Percentiles rank a stretch among this genome's conserved stretches.
Evolutionary conservation across 2,888 invertebrate species (phyloP).

Genomic region (Stenurella melanura): DNA sequence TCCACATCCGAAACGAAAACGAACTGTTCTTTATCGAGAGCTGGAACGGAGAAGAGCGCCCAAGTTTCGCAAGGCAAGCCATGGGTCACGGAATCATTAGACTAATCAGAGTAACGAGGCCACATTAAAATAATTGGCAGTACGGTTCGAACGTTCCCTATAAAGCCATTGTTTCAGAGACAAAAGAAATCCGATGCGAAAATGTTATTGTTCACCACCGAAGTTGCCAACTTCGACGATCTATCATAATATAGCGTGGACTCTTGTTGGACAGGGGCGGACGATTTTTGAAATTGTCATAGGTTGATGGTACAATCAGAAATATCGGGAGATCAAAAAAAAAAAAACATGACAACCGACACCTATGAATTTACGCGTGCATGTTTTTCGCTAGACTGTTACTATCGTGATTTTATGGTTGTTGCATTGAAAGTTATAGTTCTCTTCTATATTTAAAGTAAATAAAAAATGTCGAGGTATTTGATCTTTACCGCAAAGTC

Average conservation of each 20-base stretch:
- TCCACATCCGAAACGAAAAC: too few species aligned
- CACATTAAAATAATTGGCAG: constrained; percentile 60
- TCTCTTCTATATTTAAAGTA: too few species aligned
- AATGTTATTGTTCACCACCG: constrained; percentile 53
- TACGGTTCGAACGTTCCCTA: constrained; percentile 42
- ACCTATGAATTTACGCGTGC: too few species aligned
- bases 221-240: constrained; percentile 4
- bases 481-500: too few species aligned
- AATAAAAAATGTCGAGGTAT: too few species aligned
- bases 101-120: constrained; percentile 49
- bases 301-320: too few species aligned
- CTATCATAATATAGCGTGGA: constrained; percentile 7
- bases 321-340: too few species aligned
- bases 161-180: constrained; percentile 54
- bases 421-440: too few species aligned
- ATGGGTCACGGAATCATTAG: constrained; percentile 14
- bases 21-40: neutral
- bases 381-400: too few species aligned
- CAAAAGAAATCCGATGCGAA: constrained; percentile 58
- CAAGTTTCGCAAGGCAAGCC: constrained; percentile 8
- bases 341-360: too few species aligned
- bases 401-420: too few species aligned
- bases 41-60: neutral
- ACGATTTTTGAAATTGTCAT: neutral
- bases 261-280: neutral